Evolutionary conservation across 2,113 vertebrate species (phyloP), one percentile per base, ranked within the genome.

Genomic region (Phrynocephalus versicolor): DNA sequence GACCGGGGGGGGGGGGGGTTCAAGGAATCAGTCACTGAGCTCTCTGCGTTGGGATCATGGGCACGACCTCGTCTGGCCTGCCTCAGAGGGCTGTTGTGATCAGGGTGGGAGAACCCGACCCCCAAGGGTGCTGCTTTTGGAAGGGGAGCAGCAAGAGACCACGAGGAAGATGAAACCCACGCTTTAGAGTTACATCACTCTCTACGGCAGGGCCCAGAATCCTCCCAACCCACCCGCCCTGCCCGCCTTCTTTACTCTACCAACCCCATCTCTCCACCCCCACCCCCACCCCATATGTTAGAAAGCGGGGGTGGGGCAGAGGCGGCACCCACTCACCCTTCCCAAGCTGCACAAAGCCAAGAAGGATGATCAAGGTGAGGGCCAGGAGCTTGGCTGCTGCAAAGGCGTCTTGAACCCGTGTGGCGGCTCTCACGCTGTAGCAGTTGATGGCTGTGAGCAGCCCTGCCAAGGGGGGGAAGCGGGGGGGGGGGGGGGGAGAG

Each of bases 401-500:
- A 0, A 99, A 99, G 92, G 97, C 96, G 3, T 99, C 98, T 94
- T 99, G 98, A 7, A 99, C 98, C 0, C 98, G 96, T 2, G 98
- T 99, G 33, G 98, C 98, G 0, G 98, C 98, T 82, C 97, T 98
- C 91, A 99, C 98, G 0, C 98, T 99, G 97, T 99, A 99, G 91
- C 98, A 99, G 95, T 99, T 99, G 71, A 99, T 95, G 0, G 98
- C 97, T 0, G 99, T 99, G 88, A 99, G 95, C 79, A 99, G 86
- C 89, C 99, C 99, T 99, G 94, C 0, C 90, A 74, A 84, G 81
- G 7, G 71, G 69, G 83, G 3, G 39, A 19, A 62, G 45, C 3
- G 0, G 73, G 3, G 15, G 16, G 19, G 5, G 78, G 10, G 2
- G 7, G 89, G 14, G 0, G 58, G 25, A n/a, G n/a, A n/a, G n/a